Evolutionary conservation across 1,140 invertebrate species (phyloP).

Genomic region (Bombus ignitus): DNA sequence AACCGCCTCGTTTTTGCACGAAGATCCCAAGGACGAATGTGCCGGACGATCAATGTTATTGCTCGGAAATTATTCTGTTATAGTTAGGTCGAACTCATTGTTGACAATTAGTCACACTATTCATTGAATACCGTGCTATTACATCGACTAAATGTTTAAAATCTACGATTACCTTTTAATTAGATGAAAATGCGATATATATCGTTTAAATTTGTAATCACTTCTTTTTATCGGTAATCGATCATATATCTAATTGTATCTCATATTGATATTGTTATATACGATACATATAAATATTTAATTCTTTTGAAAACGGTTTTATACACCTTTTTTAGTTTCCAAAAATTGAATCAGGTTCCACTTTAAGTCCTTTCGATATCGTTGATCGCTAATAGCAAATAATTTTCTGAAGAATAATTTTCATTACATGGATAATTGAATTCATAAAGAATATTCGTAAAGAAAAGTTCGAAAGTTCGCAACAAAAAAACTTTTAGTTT

Average conservation of each 20-base stretch:
- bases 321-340: background rate
- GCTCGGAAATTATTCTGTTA: constrained; percentile 17
- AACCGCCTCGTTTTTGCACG: constrained; percentile 40
- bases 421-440: background rate
- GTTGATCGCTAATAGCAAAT: too few species aligned
- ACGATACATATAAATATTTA: background rate
- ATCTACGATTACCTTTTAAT: background rate
- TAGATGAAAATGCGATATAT: background rate
- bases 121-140: background rate
- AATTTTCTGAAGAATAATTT: too few species aligned
- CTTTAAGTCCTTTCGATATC: too few species aligned
- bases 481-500: background rate
- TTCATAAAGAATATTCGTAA: background rate
- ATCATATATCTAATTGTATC: background rate
- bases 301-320: background rate
- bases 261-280: background rate
- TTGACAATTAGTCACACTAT: background rate
- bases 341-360: background rate
- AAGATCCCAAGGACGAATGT: constrained; percentile 57
- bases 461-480: background rate
- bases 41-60: constrained; percentile 14
- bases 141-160: background rate
- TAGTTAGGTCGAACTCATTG: background rate
- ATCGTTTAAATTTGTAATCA: background rate
- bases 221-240: background rate